A percentile compares a stretch with the other conserved stretches of the same genome.
These are phyloP conservation scores for Cryptocheilus praepositus DNA, from an alignment of 2,888 invertebrate species.

Conservation along the genomic window DNA sequence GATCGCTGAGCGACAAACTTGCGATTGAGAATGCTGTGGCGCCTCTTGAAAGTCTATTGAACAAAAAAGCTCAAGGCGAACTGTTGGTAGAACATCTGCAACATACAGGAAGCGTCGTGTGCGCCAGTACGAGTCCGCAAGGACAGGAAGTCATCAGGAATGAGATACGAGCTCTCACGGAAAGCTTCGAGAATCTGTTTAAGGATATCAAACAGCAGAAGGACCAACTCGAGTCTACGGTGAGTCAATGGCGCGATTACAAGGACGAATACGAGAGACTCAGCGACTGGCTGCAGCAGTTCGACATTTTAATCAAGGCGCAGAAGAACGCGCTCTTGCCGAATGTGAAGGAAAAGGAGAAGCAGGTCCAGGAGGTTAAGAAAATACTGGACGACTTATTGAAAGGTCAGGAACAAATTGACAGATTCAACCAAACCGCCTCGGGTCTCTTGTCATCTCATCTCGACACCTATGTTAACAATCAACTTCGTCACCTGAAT, in stretches of 20 bases:
- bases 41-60: constrained; percentile 89
- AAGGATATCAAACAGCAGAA: constrained; percentile 91
- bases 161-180: constrained; percentile 89
- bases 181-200: constrained; percentile 90
- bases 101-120: constrained; percentile 90
- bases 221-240: constrained; percentile 86
- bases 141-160: constrained; percentile 89
- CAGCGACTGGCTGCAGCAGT: constrained; percentile 95
- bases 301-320: constrained; percentile 92
- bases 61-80: constrained; percentile 94
- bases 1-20: constrained; percentile 89
- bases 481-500: constrained; percentile 89
- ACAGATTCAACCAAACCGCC: constrained; percentile 88
- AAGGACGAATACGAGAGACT: constrained; percentile 94
- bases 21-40: constrained; percentile 92
- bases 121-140: constrained; percentile 87
- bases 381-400: constrained; percentile 84
- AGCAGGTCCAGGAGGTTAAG: constrained; percentile 88
- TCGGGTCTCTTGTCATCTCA: constrained; percentile 87
- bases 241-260: constrained; percentile 91
- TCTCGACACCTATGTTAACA: constrained; percentile 90
- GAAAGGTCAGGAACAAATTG: constrained; percentile 88
- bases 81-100: constrained; percentile 89
- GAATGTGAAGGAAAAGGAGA: constrained; percentile 88
- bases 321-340: constrained; percentile 90